Base-by-base conservation (phyloP, 2,113 vertebrate species). In the Cervus canadensis region DNA sequence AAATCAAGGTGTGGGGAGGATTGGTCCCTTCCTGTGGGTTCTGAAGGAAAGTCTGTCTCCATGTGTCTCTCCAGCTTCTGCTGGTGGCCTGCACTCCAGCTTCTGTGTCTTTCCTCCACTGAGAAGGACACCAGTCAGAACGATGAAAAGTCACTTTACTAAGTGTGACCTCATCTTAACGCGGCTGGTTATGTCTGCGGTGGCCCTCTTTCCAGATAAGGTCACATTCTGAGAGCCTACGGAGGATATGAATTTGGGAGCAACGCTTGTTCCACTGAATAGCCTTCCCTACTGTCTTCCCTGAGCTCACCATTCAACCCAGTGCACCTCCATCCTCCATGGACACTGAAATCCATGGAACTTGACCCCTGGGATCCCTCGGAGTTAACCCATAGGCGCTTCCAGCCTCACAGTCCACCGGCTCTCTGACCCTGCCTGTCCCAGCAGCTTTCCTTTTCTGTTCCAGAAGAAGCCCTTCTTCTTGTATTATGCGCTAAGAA, bases 321-420 rank as follows among this genome's bases (percentile, higher is more conserved):
- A 59, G 54, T 8, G 1, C 7, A 52, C 11, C 26, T 19, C 17
- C 28, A 43, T 40, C 21, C 74, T 56, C 36, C 28, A 13, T 10
- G 0, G 7, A 40, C 83, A 33, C 1, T 1, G 33, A 67, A 50
- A 78, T 54, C 23, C 62, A 6, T 0, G 6, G 91, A 71, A 54
- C 21, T n/a, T 81, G 21, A 19, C 0, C 9, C 57, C 10, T 6
- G n/a, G 57, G 7, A n/a, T 48, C 25, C 60, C 54, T 5, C 16
- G 23, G 91, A 59, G 17, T 40, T 40, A 36, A 40, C 2, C 6
- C 5, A 7, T 0, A 4, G 62, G 48, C 4, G 5, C 4, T 12
- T 56, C 60, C 45, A n/a, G 9, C 8, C 67, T 50, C 3, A 10
- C 1, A 4, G n/a, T 25, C n/a, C 28, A 1, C 3, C 5, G 0